Percentiles rank a stretch among this genome's conserved stretches.
Conservation (phyloP, 2,113 vertebrate species). For the Thymallus thymallus region DNA sequence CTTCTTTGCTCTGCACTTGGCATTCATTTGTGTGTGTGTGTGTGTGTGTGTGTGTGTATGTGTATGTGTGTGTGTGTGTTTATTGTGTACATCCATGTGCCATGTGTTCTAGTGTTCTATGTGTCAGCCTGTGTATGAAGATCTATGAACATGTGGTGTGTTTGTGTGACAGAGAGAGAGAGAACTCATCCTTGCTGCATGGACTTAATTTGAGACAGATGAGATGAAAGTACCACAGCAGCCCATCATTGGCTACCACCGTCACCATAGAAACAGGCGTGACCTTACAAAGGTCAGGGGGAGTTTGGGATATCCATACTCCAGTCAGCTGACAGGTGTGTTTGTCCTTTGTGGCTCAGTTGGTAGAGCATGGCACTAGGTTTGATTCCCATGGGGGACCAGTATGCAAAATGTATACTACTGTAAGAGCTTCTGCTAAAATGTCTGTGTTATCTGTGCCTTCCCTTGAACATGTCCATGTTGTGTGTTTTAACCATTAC, state of each 20-base stretch:
- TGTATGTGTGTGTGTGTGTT: conserved; percentile 18
- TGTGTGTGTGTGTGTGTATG: conserved; percentile 16
- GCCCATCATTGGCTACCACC: conserved; percentile 41
- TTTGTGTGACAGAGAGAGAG: neutral
- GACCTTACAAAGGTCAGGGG: conserved; percentile 39
- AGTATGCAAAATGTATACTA: too few relatives aligned
- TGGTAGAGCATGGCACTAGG: too few relatives aligned
- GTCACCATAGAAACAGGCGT: conserved; percentile 32
- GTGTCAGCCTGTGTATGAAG: too few relatives aligned
- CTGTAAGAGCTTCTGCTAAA: neutral
- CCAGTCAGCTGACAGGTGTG: conserved; percentile 10
- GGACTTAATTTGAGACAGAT: conserved; percentile 59
- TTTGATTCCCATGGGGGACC: too few relatives aligned
- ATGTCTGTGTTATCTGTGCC: neutral
- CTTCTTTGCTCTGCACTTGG: conserved; percentile 21
- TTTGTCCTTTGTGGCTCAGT: neutral
- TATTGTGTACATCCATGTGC: neutral
- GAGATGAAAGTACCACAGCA: conserved; percentile 39
- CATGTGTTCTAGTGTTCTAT: neutral
- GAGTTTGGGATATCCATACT: neutral
- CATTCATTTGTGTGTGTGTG: conserved; percentile 10
- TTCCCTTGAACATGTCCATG: neutral
- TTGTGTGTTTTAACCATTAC: neutral
- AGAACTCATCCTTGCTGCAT: conserved; percentile 4
- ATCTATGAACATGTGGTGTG: too few relatives aligned